Evolutionary conservation across 2,113 vertebrate genomes (phyloP), one percentile per base, ranked within the genome.

Genomic region (Varanus komodoensis): DNA sequence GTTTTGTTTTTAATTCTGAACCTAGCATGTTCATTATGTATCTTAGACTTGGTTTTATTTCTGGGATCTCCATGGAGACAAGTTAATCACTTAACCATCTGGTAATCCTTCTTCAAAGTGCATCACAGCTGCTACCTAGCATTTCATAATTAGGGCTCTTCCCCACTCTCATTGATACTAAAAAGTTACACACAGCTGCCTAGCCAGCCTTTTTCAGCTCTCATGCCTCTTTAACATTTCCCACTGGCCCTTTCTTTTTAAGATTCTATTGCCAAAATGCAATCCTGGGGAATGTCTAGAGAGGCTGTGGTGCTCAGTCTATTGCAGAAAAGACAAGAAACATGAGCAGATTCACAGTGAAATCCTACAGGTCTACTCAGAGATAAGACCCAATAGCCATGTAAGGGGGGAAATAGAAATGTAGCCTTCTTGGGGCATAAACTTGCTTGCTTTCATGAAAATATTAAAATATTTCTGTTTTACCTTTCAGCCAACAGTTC

Each of bases 21-120:
- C 95, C 92, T 96, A 95, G 94, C 92, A 95, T 95, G 93, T 95
- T 95, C 95, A 92, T 95, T 94, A 96, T 94, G 96, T 93, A 95
- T 96, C 87, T 90, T 87, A 90, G 94, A 94, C 90, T 93, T 92
- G 92, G 91, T 93, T 93, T 95, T 95, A 94, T 93, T 95, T 93
- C 92, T 94, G 89, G 48, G 91, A 96, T 96, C 93, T 96, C 95
- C 78, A 74, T 96, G 97, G 97, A 97, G 96, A 97, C 96, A 94
- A 97, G 96, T 96, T 96, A 96, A 96, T 96, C 94, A 95, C 93
- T 96, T 96, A 95, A 95, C 97, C 97, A 97, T 97, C 97, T 97
- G 97, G 97, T 94, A 94, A 94, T 94, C 95, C 95, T 98, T 96
- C 97, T 96, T 96, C 94, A 94, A 96, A 90, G 97, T 94, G 93